phyloP scores from a whole-genome alignment of 2,797 vertebrate genomes.

The Margarornis squamiger region DNA sequence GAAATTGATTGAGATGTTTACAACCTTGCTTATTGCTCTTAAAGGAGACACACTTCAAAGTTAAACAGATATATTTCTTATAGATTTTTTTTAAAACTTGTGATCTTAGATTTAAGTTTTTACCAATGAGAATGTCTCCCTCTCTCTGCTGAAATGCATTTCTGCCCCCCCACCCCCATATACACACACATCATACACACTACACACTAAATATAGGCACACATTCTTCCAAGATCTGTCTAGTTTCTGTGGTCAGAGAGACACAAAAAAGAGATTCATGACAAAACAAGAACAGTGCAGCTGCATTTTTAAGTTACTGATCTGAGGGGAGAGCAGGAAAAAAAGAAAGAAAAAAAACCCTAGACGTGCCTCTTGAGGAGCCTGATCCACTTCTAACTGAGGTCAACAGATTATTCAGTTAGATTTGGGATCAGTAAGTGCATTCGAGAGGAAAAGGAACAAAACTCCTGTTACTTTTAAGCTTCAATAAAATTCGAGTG shows the following conservation, averaged over 20 bases:
- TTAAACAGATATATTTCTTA: background rate
- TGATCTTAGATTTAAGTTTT: background rate
- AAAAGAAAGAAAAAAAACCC: background rate
- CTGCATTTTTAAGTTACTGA: slow-evolving; percentile 7
- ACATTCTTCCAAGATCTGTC: slow-evolving; percentile 25
- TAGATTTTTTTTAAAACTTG: background rate
- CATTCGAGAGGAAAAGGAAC: background rate
- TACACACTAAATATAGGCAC: background rate
- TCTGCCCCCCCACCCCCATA: background rate
- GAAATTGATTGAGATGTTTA: slow-evolving; percentile 22
- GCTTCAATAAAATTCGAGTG: background rate
- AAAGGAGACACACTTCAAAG: slow-evolving; percentile 18
- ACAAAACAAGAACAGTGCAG: slow-evolving; percentile 7
- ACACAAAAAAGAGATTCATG: background rate
- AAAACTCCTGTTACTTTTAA: slow-evolving; percentile 9
- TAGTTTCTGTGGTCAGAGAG: slow-evolving; percentile 34
- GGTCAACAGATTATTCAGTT: slow-evolving; percentile 10
- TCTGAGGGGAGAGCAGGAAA: fast-evolving
- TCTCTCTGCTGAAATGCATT: background rate
- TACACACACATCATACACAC: background rate
- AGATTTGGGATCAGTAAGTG: slow-evolving; percentile 2
- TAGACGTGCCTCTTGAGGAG: background rate
- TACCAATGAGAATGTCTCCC: background rate
- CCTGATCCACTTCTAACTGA: background rate
- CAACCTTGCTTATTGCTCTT: background rate